Evolutionary conservation across 2,113 vertebrate genomes (phyloP), one percentile per base, ranked within the genome.

Genomic region (Bagarius yarrelli): DNA sequence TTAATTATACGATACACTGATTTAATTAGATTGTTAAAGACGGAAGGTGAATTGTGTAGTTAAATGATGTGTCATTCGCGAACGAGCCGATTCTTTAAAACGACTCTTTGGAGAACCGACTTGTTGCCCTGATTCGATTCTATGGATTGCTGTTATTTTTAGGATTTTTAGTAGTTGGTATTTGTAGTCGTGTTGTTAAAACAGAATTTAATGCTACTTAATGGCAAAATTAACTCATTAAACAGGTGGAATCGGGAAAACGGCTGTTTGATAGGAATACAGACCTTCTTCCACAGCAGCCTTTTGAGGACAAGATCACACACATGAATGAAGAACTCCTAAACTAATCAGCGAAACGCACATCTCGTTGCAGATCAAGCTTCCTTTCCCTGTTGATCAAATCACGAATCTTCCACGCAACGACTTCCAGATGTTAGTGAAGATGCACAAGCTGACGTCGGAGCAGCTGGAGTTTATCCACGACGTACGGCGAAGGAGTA

Each of bases 361-460:
- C 86, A 83, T 86, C 88, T 86, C 88, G 60, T 89, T 91, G 57
- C 91, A 99, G 98, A 96, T 99, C 88, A 98, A 98, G 91, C 96
- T 99, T 90, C 98, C 98, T 85, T 99, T 99, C 90, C 98, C 98
- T 79, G 95, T 99, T 70, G 96, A 99, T 96, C 97, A 98, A 95
- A 98, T 99, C 95, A 99, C 97, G 87, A 98, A 99, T 95, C 97
- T 99, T 95, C 97, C 98, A 92, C 93, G 98, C 90, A 99, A 99
- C 55, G 98, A 99, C 91, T 99, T 99, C 95, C 98, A 99, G 93
- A 98, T 98, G 96, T 96, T 99, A 96, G 96, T 99, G 87, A 99
- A 98, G 93, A 98, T 98, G 97, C 97, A 99, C 96, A 99, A 98
- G 91, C 92, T 99, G 91, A 97, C 94, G 91, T 97, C 98, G 82